phyloP scores from a whole-genome alignment of 2,888 invertebrate genomes.

The Liopterus haemorrhoidalis region DNA sequence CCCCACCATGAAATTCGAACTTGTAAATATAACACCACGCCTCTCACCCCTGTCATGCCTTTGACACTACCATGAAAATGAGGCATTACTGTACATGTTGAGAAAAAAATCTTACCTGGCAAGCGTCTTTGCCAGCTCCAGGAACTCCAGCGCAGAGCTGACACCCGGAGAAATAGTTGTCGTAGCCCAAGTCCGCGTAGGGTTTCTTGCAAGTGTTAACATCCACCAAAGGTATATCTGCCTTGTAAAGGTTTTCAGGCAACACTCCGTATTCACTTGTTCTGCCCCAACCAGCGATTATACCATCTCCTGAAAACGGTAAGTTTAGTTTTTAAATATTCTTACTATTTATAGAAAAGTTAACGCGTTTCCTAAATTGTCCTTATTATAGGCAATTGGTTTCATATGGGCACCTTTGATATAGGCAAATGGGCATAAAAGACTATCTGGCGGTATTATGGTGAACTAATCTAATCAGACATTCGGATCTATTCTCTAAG shows the following conservation, averaged over 20 bases:
- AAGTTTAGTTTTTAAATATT: not conserved
- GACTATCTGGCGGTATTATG: too few relatives aligned
- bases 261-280: constrained; percentile 29
- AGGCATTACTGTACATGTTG: not conserved
- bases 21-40: too few relatives aligned
- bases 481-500: too few relatives aligned
- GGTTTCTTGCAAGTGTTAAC: constrained; percentile 30
- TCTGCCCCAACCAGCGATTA: constrained; percentile 36
- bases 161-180: constrained; percentile 29
- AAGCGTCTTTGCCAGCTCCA: constrained; percentile 34
- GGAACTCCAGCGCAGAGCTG: constrained; percentile 35
- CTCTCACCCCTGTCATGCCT: not conserved
- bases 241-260: constrained; percentile 29
- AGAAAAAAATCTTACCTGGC: constrained; percentile 31
- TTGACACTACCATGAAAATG: not conserved
- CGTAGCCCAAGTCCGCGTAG: constrained; percentile 32
- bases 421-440: too few relatives aligned
- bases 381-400: too few relatives aligned
- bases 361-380: too few relatives aligned
- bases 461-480: too few relatives aligned
- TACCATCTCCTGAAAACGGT: constrained; percentile 23
- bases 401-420: too few relatives aligned
- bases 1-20: too few relatives aligned
- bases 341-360: too few relatives aligned
- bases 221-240: constrained; percentile 30